phyloP scores from a whole-genome alignment of 2,888 invertebrate genomes.

The Trachelus stipa region DNA sequence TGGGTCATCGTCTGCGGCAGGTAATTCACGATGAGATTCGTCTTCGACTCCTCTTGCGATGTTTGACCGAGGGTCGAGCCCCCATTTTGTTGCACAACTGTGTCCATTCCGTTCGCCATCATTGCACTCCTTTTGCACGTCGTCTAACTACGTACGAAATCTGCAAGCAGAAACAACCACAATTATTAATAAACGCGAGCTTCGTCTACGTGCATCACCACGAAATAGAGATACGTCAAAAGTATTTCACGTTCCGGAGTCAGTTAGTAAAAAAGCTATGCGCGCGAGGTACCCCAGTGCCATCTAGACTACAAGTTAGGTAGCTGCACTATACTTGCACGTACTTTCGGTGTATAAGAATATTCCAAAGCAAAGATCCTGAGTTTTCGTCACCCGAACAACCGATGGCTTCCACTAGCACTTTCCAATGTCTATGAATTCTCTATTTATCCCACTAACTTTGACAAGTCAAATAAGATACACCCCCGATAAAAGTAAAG shows the following conservation, averaged over 20 bases:
- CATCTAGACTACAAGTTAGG: background rate
- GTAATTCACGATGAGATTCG: conserved; percentile 99
- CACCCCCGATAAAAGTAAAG: background rate
- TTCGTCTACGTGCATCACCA: background rate
- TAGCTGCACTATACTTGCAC: background rate
- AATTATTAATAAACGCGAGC: background rate
- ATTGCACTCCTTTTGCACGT: conserved; percentile 65
- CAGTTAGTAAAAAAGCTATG: background rate
- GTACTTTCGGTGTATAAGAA: background rate
- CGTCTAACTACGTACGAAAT: conserved; percentile 62
- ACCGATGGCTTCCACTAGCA: background rate
- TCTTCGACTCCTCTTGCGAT: conserved; percentile 87
- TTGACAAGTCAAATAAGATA: background rate
- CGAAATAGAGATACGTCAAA: background rate
- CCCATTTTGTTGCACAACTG: conserved; percentile 87
- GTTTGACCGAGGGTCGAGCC: conserved; percentile 75
- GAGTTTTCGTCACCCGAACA: background rate
- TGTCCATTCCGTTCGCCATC: conserved; percentile 88
- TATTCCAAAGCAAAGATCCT: background rate
- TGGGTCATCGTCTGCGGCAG: conserved; percentile 99
- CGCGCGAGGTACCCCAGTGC: background rate
- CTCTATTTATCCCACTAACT: background rate
- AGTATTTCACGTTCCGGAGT: background rate
- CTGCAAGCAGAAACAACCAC: conserved; percentile 44
- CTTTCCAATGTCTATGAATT: background rate